A percentile compares a stretch with the other conserved stretches of the same genome.
These are phyloP conservation scores for Aspidiotus destructor DNA, from an alignment of 2,888 invertebrate genomes.

Conservation along the genomic window DNA sequence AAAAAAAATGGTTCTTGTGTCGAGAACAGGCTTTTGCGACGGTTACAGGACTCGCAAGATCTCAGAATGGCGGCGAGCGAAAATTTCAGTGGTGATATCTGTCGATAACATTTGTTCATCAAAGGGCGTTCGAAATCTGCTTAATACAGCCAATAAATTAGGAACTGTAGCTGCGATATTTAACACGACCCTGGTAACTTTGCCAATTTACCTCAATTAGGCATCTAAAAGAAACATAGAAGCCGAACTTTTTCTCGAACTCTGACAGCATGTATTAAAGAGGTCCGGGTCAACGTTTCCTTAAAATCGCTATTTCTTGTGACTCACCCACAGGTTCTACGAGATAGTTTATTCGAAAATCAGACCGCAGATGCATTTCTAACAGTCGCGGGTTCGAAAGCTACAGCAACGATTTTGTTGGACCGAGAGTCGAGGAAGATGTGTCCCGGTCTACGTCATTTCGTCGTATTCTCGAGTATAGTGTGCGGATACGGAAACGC, in stretches of 20 bases:
- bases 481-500: slow-evolving; percentile 35
- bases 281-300: no score
- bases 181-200: slow-evolving; percentile 33
- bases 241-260: background rate
- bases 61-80: slow-evolving; percentile 22
- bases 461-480: slow-evolving; percentile 35
- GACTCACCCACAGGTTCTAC: slow-evolving; percentile 27
- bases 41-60: slow-evolving; percentile 34
- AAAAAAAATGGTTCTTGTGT: slow-evolving; percentile 33
- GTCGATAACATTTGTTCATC: slow-evolving; percentile 31
- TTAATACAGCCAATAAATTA: slow-evolving; percentile 37
- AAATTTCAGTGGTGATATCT: slow-evolving; percentile 29
- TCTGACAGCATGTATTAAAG: background rate
- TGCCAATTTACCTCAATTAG: no score
- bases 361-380: slow-evolving; percentile 34
- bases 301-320: no score
- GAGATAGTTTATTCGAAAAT: slow-evolving; percentile 34
- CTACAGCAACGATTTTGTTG: slow-evolving; percentile 33
- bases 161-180: slow-evolving; percentile 33
- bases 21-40: slow-evolving; percentile 34
- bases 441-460: slow-evolving; percentile 26
- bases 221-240: no score
- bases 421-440: slow-evolving; percentile 27
- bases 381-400: slow-evolving; percentile 34
- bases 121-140: slow-evolving; percentile 29